Evolutionary conservation across 2,113 vertebrate genomes (phyloP).

Genomic region (Gila orcuttii): DNA sequence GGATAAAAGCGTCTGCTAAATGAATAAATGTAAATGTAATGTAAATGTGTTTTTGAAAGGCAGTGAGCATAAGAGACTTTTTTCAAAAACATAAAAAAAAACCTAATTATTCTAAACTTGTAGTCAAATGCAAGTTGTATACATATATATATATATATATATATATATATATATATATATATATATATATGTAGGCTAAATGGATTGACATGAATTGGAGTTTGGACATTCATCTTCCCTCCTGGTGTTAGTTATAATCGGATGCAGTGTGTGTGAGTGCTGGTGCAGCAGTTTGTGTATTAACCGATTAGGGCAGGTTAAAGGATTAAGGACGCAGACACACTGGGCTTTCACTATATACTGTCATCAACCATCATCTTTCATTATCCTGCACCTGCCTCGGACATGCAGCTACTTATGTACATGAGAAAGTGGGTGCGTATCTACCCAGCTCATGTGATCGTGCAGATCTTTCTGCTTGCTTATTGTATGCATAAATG

Average conservation of each 20-base stretch:
- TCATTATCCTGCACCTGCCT: slow-evolving; percentile 66
- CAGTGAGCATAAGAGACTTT: too few species aligned
- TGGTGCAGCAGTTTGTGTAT: slow-evolving; percentile 70
- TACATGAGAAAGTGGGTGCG: not conserved
- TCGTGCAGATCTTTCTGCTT: not conserved
- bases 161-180: too few species aligned
- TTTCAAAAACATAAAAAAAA: too few species aligned
- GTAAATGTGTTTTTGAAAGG: too few species aligned
- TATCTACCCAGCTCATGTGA: not conserved
- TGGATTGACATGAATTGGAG: not conserved
- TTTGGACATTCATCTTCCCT: not conserved
- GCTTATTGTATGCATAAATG: not conserved
- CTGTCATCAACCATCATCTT: slow-evolving; percentile 65
- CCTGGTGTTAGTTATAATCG: slow-evolving; percentile 19
- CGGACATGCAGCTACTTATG: slow-evolving; percentile 13
- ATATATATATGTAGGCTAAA: too few species aligned
- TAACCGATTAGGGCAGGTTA: slow-evolving; percentile 74
- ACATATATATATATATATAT: too few species aligned
- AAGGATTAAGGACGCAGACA: slow-evolving; percentile 69
- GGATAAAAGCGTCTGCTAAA: too few species aligned
- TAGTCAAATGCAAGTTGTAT: too few species aligned
- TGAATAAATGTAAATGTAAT: too few species aligned
- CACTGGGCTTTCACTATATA: slow-evolving; percentile 67
- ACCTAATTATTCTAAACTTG: too few species aligned
- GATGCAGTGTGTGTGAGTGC: slow-evolving; percentile 59